Percentiles rank a stretch among this genome's conserved stretches.
phyloP scores from a whole-genome alignment of 2,797 vertebrate species.

The Sparidentex hasta region DNA sequence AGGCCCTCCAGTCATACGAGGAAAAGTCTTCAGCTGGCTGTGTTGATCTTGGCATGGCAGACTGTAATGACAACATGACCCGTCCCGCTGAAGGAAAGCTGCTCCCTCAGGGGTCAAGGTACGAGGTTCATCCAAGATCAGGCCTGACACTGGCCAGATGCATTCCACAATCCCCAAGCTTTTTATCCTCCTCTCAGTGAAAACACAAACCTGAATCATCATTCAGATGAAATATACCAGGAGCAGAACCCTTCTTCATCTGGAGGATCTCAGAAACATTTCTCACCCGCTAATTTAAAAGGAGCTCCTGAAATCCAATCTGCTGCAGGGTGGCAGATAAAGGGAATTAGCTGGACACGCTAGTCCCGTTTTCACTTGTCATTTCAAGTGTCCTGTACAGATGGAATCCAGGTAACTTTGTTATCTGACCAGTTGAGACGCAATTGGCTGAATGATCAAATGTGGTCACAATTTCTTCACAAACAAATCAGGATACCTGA shows the following conservation, averaged over 20 bases:
- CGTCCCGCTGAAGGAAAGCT: slow-evolving; percentile 80
- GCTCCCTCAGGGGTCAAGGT: slow-evolving; percentile 79
- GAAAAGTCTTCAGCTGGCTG: slow-evolving; percentile 76
- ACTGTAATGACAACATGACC: slow-evolving; percentile 75
- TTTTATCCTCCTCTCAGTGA: slow-evolving; percentile 30
- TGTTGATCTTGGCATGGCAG: slow-evolving; percentile 82
- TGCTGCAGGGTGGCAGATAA: neutral
- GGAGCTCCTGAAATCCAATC: neutral
- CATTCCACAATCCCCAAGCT: slow-evolving; percentile 45
- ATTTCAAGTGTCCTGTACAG: neutral
- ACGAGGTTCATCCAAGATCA: slow-evolving; percentile 78
- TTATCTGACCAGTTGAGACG: too few relatives aligned
- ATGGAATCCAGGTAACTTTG: neutral
- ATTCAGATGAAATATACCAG: slow-evolving; percentile 35
- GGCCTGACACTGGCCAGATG: slow-evolving; percentile 65
- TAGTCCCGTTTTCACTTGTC: neutral
- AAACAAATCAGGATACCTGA: neutral
- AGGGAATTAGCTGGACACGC: neutral
- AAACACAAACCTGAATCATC: slow-evolving; percentile 37
- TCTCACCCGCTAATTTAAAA: neutral
- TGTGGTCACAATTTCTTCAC: neutral
- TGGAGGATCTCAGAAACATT: neutral
- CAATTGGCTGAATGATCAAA: too few relatives aligned
- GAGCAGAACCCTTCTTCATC: neutral
- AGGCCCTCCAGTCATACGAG: slow-evolving; percentile 63